These are phyloP conservation scores for Tachysurus vachellii DNA, from an alignment of 2,113 vertebrate genomes.

Conservation along the genomic window DNA sequence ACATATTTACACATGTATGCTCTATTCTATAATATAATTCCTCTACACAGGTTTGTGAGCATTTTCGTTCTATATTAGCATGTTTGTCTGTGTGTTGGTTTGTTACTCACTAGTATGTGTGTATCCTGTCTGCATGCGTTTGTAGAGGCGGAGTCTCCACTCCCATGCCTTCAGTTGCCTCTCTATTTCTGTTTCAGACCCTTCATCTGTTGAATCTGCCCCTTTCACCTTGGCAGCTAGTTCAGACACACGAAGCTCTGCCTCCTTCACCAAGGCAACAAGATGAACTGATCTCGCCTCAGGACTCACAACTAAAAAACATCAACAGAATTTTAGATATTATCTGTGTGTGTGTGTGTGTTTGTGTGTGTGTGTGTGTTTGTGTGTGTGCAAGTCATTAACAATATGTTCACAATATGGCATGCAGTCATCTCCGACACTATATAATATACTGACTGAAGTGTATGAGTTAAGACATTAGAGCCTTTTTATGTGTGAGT, in stretches of 20 bases:
- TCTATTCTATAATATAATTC: neutral
- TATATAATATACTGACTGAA: neutral
- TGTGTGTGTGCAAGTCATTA: neutral
- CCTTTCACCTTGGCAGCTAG: constrained; percentile 78
- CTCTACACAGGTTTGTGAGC: neutral
- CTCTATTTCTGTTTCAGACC: constrained; percentile 78
- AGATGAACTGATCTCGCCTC: constrained; percentile 84
- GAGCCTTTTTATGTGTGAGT: neutral
- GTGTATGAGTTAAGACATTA: neutral
- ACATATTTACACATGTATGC: neutral
- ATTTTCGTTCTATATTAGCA: neutral
- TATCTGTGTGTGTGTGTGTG: neutral
- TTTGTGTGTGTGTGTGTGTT: constrained; percentile 35
- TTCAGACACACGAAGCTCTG: constrained; percentile 82
- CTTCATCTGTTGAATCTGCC: constrained; percentile 68
- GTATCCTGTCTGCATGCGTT: constrained; percentile 89
- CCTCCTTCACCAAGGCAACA: constrained; percentile 82
- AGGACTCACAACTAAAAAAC: constrained; percentile 78
- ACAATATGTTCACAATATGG: constrained; percentile 7
- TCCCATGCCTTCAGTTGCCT: constrained; percentile 89
- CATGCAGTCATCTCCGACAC: neutral
- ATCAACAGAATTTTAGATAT: constrained; percentile 1
- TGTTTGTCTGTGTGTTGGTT: constrained; percentile 28
- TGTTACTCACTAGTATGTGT: constrained; percentile 84
- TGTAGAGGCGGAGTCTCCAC: constrained; percentile 86